Evolutionary conservation across 37 sponge, comb jelly and placozoan species (phyloP).

Genomic region (Halisarca cf. caerulea): DNA sequence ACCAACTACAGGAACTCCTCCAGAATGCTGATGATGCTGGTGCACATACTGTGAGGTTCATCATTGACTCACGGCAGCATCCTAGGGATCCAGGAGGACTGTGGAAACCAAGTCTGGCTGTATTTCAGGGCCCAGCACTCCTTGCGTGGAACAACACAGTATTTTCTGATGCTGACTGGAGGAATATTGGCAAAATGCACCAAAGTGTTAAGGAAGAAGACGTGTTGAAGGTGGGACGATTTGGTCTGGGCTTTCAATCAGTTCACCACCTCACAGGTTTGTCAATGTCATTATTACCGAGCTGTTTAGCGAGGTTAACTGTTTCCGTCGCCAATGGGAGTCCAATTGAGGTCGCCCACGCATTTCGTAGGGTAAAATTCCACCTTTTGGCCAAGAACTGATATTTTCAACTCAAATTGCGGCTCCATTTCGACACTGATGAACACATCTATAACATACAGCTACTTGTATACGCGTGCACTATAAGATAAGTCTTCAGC

Average conservation of each 20-base stretch:
- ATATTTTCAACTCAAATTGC: too few species aligned
- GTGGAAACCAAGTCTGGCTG: slow-evolving; percentile 32
- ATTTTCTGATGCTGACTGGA: slow-evolving; percentile 76
- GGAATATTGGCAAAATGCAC: slow-evolving; percentile 57
- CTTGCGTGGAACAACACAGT: slow-evolving; percentile 65
- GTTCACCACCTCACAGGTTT: slow-evolving; percentile 84
- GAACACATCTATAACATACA: too few species aligned
- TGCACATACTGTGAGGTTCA: slow-evolving; percentile 61
- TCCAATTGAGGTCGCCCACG: too few species aligned
- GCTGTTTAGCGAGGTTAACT: too few species aligned
- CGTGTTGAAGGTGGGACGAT: slow-evolving; percentile 78
- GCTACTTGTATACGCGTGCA: too few species aligned
- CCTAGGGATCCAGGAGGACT: slow-evolving; percentile 25
- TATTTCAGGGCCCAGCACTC: slow-evolving; percentile 81
- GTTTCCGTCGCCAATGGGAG: too few species aligned
- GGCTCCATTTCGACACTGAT: too few species aligned
- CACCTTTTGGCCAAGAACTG: too few species aligned
- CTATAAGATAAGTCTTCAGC: too few species aligned
- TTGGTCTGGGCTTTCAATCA: slow-evolving; percentile 88
- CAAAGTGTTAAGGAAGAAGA: slow-evolving; percentile 75
- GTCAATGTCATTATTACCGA: too few species aligned
- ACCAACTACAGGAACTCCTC: slow-evolving; percentile 78
- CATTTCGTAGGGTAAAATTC: too few species aligned
- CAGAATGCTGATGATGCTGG: slow-evolving; percentile 91
- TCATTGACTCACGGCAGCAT: slow-evolving; percentile 63